Evolutionary conservation across 2,113 vertebrate genomes (phyloP), one percentile per base, ranked within the genome.

Genomic region (Puma concolor): DNA sequence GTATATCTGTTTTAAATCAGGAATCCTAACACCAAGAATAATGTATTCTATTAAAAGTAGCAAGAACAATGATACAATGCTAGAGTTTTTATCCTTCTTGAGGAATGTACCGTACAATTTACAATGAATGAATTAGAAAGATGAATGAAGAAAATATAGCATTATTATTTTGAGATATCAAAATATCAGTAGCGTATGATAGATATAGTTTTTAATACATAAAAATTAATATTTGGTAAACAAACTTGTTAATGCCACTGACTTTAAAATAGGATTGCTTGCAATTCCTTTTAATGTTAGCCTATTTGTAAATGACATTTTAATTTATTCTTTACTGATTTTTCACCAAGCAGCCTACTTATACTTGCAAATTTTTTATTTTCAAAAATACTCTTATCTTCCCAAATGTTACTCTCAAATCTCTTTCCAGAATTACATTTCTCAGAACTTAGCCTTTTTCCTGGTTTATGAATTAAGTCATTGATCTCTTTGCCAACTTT

Each of bases 301-400:
- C 74, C 69, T 95, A 96, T 97, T 97, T 97, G 63, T 97, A 97
- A 94, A 50, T 92, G 48, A 27, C 21, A 80, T 94, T 96, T 96
- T 80, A 95, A 98, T 97, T 95, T 98, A 67, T 91, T 96, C 89
- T 90, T 48, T 93, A 66, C 66, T 50, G 29, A 67, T 89, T 89
- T 95, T 97, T 96, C 82, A 48, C 77, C 69, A 36, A 94, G 79
- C 19, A 83, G 5, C 60, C 66, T 97, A 79, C n/a, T 97, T 96
- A 93, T 41, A 95, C 77, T 97, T 97, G 86, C 48, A 97, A 92
- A 93, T 94, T 97, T 96, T 88, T n/a, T 38, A 79, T 60, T 91
- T 95, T 91, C 57, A 52, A 96, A 94, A 97, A 86, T 85, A 74
- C 60, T 85, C 17, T 81, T 82, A 80, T 95, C 96, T 91, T 79